phyloP scores from a whole-genome alignment of 1,140 invertebrate genomes.

The Augochlora pura region DNA sequence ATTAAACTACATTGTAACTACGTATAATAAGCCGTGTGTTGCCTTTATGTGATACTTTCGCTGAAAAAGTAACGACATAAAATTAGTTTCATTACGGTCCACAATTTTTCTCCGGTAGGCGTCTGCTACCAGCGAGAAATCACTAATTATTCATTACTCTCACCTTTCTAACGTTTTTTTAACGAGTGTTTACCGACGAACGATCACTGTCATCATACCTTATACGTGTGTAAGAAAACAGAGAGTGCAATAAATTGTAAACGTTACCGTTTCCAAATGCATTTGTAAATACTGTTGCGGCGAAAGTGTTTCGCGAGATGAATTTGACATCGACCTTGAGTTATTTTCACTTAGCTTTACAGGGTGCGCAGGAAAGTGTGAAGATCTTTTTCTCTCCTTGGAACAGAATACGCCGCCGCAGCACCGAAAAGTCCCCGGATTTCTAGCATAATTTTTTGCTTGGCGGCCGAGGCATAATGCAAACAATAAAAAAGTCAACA shows the following conservation, averaged over 20 bases:
- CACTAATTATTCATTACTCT: not conserved
- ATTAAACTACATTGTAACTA: not conserved
- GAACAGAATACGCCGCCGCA: not conserved
- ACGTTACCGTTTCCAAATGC: not conserved
- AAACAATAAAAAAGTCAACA: not conserved
- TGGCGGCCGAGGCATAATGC: not conserved
- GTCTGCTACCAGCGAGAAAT: not conserved
- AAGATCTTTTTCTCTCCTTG: not conserved
- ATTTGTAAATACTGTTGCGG: not conserved
- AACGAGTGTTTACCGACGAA: too few species aligned
- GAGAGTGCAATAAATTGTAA: not conserved
- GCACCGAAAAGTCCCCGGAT: not conserved
- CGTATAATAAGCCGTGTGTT: not conserved
- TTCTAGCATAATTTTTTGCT: slow-evolving; percentile 8
- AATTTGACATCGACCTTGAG: slow-evolving; percentile 22
- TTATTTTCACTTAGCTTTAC: slow-evolving; percentile 19
- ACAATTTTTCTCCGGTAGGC: not conserved
- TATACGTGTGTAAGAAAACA: not conserved
- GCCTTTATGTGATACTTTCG: not conserved
- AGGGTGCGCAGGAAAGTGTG: slow-evolving; percentile 29
- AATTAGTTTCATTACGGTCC: not conserved
- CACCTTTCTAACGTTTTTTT: slow-evolving; percentile 3
- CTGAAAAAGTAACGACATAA: not conserved
- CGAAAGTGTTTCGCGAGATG: not conserved
- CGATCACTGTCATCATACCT: not conserved